phyloP scores from a whole-genome alignment of 2,888 invertebrate genomes.

The Lathronympha strigana region DNA sequence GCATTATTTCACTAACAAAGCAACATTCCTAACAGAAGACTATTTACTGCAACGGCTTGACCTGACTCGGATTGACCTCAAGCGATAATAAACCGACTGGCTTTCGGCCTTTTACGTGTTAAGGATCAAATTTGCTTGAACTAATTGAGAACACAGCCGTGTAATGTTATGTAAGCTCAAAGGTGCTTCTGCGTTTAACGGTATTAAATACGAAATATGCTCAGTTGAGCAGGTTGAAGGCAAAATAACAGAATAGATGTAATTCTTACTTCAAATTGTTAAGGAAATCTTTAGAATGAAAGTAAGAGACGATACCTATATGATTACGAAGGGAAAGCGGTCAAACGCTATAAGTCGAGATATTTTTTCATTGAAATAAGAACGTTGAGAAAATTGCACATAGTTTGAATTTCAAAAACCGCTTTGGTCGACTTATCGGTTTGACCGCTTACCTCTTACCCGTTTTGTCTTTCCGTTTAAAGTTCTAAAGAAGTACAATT shows the following conservation, averaged over 20 bases:
- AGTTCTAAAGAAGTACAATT: too few relatives aligned
- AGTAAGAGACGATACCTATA: too few relatives aligned
- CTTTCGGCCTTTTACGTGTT: not conserved
- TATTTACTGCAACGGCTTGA: constrained; percentile 7
- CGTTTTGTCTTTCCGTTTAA: too few relatives aligned
- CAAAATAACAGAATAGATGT: not conserved
- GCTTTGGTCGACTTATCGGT: too few relatives aligned
- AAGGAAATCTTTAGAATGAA: too few relatives aligned
- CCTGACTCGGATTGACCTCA: constrained; percentile 1
- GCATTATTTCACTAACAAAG: constrained; percentile 6
- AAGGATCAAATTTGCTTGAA: constrained; percentile 12
- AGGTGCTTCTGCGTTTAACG: constrained; percentile 4
- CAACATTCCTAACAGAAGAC: constrained; percentile 5
- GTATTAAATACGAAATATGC: not conserved
- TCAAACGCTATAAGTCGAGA: too few relatives aligned
- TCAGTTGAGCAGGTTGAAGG: not conserved
- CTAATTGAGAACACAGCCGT: not conserved
- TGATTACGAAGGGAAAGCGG: too few relatives aligned
- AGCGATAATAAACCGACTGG: constrained; percentile 2
- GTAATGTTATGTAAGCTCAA: not conserved
- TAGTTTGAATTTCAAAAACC: too few relatives aligned
- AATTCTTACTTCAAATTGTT: too few relatives aligned
- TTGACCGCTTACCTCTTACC: too few relatives aligned
- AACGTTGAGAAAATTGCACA: too few relatives aligned
- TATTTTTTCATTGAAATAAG: too few relatives aligned